These are phyloP conservation scores for Sinella curviseta DNA, from an alignment of 1,140 invertebrate species.

Conservation along the genomic window DNA sequence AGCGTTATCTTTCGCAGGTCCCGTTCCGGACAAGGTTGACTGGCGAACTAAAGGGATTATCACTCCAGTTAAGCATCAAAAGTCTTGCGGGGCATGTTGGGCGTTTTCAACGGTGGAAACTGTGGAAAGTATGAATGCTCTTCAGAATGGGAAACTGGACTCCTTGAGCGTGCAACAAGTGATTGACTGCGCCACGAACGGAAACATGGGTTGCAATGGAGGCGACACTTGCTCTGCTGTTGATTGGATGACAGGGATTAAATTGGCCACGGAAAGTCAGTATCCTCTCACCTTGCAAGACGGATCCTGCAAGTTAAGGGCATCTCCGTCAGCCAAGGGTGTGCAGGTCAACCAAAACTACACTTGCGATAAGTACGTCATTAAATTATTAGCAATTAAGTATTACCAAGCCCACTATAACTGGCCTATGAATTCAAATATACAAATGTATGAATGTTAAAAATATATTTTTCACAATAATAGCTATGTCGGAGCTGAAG, in stretches of 20 bases:
- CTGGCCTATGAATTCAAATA: background rate
- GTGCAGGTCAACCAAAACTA: constrained; percentile 54
- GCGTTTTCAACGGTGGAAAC: constrained; percentile 78
- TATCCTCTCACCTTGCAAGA: constrained; percentile 69
- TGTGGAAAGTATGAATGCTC: constrained; percentile 74
- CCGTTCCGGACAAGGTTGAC: constrained; percentile 52
- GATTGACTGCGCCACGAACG: constrained; percentile 75
- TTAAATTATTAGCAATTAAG: constrained; percentile 23
- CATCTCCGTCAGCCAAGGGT: constrained; percentile 48
- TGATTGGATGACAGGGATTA: constrained; percentile 67
- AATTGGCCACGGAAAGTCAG: constrained; percentile 62
- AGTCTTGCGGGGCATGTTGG: constrained; percentile 82
- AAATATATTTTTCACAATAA: no score
- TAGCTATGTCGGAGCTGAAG: constrained; percentile 68
- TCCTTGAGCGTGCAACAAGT: constrained; percentile 75
- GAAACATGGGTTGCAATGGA: constrained; percentile 75
- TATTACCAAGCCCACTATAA: background rate
- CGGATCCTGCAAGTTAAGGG: constrained; percentile 59
- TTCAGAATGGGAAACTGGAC: constrained; percentile 64
- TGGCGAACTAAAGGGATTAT: constrained; percentile 71
- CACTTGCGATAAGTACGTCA: constrained; percentile 60
- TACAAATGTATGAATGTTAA: background rate
- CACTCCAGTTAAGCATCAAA: constrained; percentile 70
- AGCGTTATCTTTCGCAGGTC: constrained; percentile 5
- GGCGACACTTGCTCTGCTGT: constrained; percentile 78